A percentile compares a stretch with the other conserved stretches of the same genome.
phyloP scores from a whole-genome alignment of 2,797 vertebrate genomes.

The Paratrypauchen microcephalus region DNA sequence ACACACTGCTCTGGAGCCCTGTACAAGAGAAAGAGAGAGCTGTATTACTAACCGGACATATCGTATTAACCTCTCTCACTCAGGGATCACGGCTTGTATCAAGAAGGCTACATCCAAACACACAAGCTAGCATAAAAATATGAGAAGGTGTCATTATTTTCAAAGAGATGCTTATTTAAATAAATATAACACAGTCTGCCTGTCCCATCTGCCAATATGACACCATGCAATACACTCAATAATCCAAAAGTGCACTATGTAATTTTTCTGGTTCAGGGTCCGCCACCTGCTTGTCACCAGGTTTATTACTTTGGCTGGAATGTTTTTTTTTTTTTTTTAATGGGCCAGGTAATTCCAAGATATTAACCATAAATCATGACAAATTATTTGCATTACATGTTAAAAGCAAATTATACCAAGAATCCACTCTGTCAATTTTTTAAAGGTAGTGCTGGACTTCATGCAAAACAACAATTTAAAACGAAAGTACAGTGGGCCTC shows the following conservation, averaged over 20 bases:
- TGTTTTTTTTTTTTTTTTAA: no score
- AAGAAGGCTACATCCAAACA: constrained; percentile 16
- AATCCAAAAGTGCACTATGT: background rate
- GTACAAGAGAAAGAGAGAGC: constrained; percentile 41
- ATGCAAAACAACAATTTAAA: no score
- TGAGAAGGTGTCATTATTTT: background rate
- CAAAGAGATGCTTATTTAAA: background rate
- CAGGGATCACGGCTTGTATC: constrained; percentile 44
- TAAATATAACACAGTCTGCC: background rate
- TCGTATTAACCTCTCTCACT: constrained; percentile 65
- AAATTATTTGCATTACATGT: no score
- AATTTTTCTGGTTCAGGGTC: background rate
- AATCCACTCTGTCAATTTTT: no score
- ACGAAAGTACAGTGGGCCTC: no score
- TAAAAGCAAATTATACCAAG: no score
- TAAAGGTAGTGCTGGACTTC: no score
- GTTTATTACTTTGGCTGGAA: no score
- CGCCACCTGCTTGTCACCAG: no score
- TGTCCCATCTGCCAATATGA: background rate
- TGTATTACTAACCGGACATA: constrained; percentile 64
- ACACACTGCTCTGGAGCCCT: constrained; percentile 14
- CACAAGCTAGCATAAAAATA: background rate
- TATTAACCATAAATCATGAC: no score
- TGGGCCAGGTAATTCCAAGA: no score
- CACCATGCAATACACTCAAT: background rate